Evolutionary conservation across 1,140 invertebrate genomes (phyloP), one percentile per base, ranked within the genome.

Genomic region (Sminthurides bifidus): DNA sequence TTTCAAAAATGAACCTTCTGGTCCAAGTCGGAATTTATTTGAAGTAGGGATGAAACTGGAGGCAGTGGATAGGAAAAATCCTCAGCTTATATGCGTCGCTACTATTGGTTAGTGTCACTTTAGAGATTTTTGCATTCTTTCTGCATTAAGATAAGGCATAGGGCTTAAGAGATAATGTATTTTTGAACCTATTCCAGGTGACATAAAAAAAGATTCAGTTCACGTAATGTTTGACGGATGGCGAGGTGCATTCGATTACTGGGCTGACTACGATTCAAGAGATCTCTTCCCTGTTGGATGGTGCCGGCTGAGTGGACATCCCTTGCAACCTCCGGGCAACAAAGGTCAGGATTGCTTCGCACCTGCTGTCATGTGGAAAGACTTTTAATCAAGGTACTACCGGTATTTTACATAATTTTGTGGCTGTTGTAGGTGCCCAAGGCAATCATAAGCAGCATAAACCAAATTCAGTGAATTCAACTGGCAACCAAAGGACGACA

Each of bases 231-330:
- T 97, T 75, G 93, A 98, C 75, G 93, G 93, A 0, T 98, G 93
- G 93, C 76, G 89, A 63, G 92, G 92, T 33, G 92, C 92, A 6
- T 96, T 96, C 75, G 93, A 97, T 74, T 98, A 97, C 68, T 96
- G 91, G 91, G 92, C 89, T 72, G 76, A 79, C 58, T 96, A 83
- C 74, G 86, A 95, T 65, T 92, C 88, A 0, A 73, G 92, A 55
- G 92, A 97, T 71, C 92, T 98, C 46, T 98, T 97, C 69, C 92
- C 92, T 21, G 88, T 90, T n/a, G 89, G 92, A 0, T 98, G 92
- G 92, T 96, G 92, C 77, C 40, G 41, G 14, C 24, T 45, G 65
- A 92, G 86, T 67, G 87, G 87, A 3, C 92, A 97, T 78, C 87
- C 87, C 0, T 74, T 98, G 59, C 92, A 97, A 69, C 89, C 90